These are phyloP conservation scores for Cryptocheilus praepositus DNA, from an alignment of 2,888 invertebrate genomes.

Conservation along the genomic window DNA sequence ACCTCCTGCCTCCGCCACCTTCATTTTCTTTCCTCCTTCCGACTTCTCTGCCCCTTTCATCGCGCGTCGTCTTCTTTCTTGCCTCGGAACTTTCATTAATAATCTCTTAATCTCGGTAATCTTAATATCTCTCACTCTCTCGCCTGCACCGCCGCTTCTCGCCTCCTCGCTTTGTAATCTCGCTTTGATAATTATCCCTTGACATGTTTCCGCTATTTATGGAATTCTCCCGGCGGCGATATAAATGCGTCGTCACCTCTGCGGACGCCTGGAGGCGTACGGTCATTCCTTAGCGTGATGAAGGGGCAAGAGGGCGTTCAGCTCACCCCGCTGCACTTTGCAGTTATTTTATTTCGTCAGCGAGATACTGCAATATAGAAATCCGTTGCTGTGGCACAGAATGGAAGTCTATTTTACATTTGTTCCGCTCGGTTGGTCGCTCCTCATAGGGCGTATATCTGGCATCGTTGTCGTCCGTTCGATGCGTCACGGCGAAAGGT, in stretches of 20 bases:
- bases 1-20: constrained; percentile 4
- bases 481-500: constrained; percentile 23
- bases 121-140: not conserved
- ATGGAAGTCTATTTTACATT: not conserved
- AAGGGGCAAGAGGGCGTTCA: too few species aligned
- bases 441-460: constrained; percentile 7
- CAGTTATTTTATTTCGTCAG: too few species aligned
- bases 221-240: not conserved
- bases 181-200: constrained; percentile 5
- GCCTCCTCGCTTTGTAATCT: not conserved
- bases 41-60: constrained; percentile 6
- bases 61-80: constrained; percentile 2
- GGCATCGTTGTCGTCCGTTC: constrained; percentile 10
- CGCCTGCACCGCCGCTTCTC: not conserved
- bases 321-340: too few species aligned
- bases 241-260: constrained; percentile 6
- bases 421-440: not conserved
- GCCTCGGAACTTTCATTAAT: constrained; percentile 24
- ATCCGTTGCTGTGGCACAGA: not conserved
- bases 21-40: constrained; percentile 14
- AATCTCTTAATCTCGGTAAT: constrained; percentile 45
- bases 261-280: not conserved
- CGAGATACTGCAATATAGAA: not conserved
- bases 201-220: constrained; percentile 11
- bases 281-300: too few species aligned